Conservation (phyloP, 2,888 invertebrate species). For the Anoncus sp. region DNA sequence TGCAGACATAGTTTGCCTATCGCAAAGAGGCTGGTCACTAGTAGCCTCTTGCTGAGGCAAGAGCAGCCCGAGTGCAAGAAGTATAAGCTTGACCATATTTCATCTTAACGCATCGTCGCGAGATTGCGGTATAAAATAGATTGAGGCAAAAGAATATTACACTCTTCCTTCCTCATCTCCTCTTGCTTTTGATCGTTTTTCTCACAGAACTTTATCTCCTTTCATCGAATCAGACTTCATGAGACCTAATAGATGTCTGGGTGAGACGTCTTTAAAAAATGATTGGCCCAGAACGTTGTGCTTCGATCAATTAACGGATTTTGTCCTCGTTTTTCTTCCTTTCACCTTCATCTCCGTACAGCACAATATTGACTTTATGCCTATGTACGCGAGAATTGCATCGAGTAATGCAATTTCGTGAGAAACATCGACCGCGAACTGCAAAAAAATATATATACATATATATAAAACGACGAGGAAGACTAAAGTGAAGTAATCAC, state of each 20-base stretch:
- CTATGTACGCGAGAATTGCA: not conserved
- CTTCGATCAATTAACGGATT: conserved; percentile 34
- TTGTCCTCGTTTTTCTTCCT: conserved; percentile 16
- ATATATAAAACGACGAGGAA: too few relatives aligned
- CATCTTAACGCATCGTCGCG: conserved; percentile 52
- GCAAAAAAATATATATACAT: too few relatives aligned
- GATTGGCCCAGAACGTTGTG: conserved; percentile 45
- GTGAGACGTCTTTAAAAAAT: conserved; percentile 25
- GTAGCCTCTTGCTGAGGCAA: too few relatives aligned
- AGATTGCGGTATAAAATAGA: conserved; percentile 56
- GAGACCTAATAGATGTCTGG: conserved; percentile 32
- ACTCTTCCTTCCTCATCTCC: conserved; percentile 25
- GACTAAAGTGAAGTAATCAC: conserved; percentile 41
- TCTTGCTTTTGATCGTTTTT: not conserved
- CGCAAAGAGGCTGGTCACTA: conserved; percentile 38
- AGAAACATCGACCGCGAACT: conserved; percentile 24
- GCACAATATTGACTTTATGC: not conserved
- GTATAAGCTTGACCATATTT: conserved; percentile 63
- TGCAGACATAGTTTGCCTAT: conserved; percentile 14
- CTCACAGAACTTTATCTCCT: not conserved
- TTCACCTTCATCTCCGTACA: not conserved
- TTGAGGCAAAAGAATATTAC: conserved; percentile 65
- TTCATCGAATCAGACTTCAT: conserved; percentile 29
- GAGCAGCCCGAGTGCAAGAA: not conserved
- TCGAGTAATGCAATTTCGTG: conserved; percentile 48